A percentile compares a stretch with the other conserved stretches of the same genome.
phyloP scores from a whole-genome alignment of 2,888 invertebrate species.

The Torymus auratus region DNA sequence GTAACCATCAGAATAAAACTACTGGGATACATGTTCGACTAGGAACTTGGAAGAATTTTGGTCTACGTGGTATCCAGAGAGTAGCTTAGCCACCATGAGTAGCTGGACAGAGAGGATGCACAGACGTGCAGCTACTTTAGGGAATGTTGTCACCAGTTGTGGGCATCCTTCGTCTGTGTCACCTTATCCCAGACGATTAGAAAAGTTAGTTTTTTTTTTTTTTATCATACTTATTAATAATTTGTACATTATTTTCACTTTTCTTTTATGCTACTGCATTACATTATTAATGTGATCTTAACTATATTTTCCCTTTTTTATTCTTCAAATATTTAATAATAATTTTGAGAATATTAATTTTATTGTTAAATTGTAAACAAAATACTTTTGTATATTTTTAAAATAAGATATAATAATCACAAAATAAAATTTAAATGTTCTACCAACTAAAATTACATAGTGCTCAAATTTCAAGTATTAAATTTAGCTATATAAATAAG shows the following conservation, averaged over 20 bases:
- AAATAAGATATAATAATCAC: no score
- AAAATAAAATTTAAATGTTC: no score
- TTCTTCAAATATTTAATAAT: no score
- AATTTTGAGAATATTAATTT: no score
- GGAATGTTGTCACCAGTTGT: constrained; percentile 94
- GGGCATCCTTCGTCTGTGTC: constrained; percentile 87
- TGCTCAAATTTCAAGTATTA: constrained; percentile 32
- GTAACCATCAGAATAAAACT: constrained; percentile 1
- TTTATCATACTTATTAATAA: neutral
- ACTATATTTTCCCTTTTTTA: no score
- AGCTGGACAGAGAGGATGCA: constrained; percentile 96
- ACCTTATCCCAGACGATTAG: constrained; percentile 89
- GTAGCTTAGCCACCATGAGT: constrained; percentile 81
- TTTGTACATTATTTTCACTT: neutral
- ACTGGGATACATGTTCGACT: constrained; percentile 24
- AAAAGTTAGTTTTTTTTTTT: constrained; percentile 79
- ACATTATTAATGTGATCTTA: no score
- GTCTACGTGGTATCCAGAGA: neutral
- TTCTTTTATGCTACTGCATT: no score
- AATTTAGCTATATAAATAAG: constrained; percentile 24
- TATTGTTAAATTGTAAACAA: no score
- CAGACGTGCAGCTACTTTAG: constrained; percentile 91
- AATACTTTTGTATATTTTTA: no score
- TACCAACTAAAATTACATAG: neutral
- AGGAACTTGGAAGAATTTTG: constrained; percentile 11